Conservation (phyloP, 2,797 vertebrate genomes). For the Channa striata region DNA sequence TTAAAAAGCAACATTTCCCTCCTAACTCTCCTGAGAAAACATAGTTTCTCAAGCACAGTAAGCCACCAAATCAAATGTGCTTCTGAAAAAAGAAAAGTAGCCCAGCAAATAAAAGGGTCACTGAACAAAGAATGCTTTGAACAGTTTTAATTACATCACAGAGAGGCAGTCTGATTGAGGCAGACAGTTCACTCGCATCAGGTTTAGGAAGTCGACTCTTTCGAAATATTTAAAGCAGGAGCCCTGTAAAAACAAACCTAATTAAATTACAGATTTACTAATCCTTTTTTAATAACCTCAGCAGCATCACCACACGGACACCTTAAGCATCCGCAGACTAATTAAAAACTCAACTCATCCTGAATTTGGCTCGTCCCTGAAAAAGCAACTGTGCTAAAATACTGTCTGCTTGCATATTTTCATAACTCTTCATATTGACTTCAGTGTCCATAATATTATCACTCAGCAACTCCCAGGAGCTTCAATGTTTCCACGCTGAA, state of each 20-base stretch:
- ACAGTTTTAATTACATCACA: conserved; percentile 81
- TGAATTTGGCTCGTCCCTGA: background rate
- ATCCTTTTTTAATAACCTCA: conserved; percentile 47
- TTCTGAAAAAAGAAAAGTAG: conserved; percentile 47
- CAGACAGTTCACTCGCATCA: conserved; percentile 73
- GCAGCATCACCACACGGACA: conserved; percentile 10
- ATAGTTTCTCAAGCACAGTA: conserved; percentile 62
- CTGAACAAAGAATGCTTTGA: conserved; percentile 88
- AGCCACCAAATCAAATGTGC: conserved; percentile 76
- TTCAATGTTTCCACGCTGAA: background rate
- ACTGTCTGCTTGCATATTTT: conserved; percentile 44
- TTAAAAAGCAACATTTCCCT: conserved; percentile 66
- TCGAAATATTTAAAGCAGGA: conserved; percentile 43
- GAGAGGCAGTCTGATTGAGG: conserved; percentile 68
- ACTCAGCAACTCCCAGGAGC: conserved; percentile 46
- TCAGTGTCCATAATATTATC: conserved; percentile 28
- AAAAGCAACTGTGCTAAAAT: conserved; percentile 21
- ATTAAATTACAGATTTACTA: conserved; percentile 38
- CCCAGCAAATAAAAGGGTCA: conserved; percentile 77
- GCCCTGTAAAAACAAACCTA: conserved; percentile 47
- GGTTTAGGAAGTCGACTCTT: conserved; percentile 60
- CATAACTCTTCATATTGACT: conserved; percentile 46
- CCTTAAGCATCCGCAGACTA: background rate
- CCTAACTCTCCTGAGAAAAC: conserved; percentile 74
- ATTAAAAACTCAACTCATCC: background rate